These are phyloP conservation scores for Hemiscyllium ocellatum DNA, from an alignment of 2,113 vertebrate genomes.

Conservation along the genomic window DNA sequence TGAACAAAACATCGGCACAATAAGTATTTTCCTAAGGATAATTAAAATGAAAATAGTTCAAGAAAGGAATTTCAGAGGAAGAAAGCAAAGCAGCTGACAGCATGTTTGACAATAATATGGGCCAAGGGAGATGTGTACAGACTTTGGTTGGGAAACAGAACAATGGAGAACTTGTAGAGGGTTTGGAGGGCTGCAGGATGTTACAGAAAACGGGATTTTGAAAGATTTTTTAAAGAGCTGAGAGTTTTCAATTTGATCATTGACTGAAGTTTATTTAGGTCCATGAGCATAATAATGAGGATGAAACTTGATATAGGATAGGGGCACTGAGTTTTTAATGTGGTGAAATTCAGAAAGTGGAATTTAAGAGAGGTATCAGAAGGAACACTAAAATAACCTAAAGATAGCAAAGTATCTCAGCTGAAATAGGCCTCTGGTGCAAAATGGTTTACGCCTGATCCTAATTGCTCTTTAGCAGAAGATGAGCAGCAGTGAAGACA, in stretches of 20 bases:
- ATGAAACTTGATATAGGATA: neutral
- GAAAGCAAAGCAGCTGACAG: neutral
- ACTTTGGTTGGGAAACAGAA: neutral
- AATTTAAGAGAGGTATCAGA: neutral
- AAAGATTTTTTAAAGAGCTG: neutral
- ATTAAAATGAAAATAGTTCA: neutral
- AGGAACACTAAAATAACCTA: neutral
- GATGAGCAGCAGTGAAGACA: neutral
- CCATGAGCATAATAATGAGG: neutral
- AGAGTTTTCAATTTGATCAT: neutral
- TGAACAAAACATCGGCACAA: neutral
- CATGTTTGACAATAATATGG: neutral
- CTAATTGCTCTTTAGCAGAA: neutral
- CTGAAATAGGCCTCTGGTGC: neutral
- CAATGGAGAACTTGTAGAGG: neutral
- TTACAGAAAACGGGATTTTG: neutral
- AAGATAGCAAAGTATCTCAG: neutral
- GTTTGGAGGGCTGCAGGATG: neutral
- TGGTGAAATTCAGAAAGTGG: neutral
- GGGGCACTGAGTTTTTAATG: neutral
- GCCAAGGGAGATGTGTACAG: neutral
- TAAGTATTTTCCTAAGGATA: neutral
- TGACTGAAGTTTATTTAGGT: neutral
- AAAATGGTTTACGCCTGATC: neutral
- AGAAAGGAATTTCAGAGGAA: neutral